phyloP scores from a whole-genome alignment of 2,888 invertebrate genomes.

The Drosophila mimica region DNA sequence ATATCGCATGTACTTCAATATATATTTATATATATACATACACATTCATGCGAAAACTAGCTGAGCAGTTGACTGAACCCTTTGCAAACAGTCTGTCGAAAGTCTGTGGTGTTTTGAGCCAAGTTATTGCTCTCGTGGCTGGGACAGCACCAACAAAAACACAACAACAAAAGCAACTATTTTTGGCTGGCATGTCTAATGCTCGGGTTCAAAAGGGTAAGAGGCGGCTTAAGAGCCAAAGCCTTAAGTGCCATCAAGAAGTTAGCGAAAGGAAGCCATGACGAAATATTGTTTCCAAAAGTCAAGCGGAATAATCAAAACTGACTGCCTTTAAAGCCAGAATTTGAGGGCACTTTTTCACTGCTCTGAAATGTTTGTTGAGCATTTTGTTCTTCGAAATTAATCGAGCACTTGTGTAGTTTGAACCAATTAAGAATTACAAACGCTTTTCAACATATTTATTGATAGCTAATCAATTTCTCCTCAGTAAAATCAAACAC shows the following conservation, averaged over 20 bases:
- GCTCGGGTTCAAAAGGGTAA: constrained; percentile 52
- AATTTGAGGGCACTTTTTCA: constrained; percentile 2
- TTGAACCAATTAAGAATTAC: not conserved
- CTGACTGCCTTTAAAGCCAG: constrained; percentile 34
- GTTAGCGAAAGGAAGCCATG: constrained; percentile 45
- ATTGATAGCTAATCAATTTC: not conserved
- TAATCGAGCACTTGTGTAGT: not conserved
- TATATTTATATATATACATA: constrained; percentile 13
- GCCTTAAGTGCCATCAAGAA: constrained; percentile 56
- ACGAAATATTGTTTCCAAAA: constrained; percentile 46
- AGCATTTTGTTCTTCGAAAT: not conserved
- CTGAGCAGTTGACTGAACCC: constrained; percentile 46
- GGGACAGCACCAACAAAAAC: constrained; percentile 4
- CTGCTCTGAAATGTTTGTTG: not conserved
- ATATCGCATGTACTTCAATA: constrained; percentile 18
- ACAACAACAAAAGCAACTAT: constrained; percentile 30
- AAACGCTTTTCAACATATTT: not conserved
- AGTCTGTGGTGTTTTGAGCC: constrained; percentile 33
- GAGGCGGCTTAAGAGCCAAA: constrained; percentile 40
- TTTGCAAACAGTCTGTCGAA: constrained; percentile 21
- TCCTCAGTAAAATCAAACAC: not conserved
- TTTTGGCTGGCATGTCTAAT: constrained; percentile 56
- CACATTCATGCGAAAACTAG: constrained; percentile 14
- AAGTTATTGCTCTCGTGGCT: constrained; percentile 39
- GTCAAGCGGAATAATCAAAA: constrained; percentile 34